phyloP scores from a whole-genome alignment of 2,113 vertebrate genomes.

The Tinamus guttatus region DNA sequence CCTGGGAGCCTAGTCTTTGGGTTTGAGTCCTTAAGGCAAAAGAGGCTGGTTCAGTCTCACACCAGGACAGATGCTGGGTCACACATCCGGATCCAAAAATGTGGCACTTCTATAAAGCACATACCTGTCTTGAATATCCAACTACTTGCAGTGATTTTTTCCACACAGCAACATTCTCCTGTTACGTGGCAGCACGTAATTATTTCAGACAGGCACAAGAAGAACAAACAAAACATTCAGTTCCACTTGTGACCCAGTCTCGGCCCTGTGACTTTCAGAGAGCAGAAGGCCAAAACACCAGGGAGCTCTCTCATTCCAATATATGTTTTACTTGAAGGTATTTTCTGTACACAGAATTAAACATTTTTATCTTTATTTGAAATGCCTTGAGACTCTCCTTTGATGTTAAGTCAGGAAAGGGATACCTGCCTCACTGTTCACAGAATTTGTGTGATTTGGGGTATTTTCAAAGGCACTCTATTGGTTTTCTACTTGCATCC shows the following conservation, averaged over 20 bases:
- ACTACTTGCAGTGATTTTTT: neutral
- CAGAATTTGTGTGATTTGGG: neutral
- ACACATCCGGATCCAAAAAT: neutral
- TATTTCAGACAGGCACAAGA: neutral
- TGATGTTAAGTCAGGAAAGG: neutral
- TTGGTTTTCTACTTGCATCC: neutral
- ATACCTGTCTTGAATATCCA: neutral
- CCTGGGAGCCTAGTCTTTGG: too few relatives aligned
- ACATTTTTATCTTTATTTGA: constrained; percentile 36
- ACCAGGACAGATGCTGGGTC: neutral
- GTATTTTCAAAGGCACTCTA: neutral
- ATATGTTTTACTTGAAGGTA: neutral
- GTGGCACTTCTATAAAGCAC: neutral
- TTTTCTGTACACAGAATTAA: constrained; percentile 23
- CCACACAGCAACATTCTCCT: neutral
- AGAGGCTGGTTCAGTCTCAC: neutral
- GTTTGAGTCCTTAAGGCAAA: neutral
- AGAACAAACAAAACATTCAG: neutral
- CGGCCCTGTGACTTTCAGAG: neutral
- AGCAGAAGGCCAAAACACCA: neutral
- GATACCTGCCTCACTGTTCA: neutral
- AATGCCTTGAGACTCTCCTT: constrained; percentile 14
- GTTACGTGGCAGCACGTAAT: neutral
- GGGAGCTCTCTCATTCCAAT: neutral
- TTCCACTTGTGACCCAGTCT: neutral